phyloP scores from a whole-genome alignment of 1,140 invertebrate species.

The Anadara kagoshimensis region DNA sequence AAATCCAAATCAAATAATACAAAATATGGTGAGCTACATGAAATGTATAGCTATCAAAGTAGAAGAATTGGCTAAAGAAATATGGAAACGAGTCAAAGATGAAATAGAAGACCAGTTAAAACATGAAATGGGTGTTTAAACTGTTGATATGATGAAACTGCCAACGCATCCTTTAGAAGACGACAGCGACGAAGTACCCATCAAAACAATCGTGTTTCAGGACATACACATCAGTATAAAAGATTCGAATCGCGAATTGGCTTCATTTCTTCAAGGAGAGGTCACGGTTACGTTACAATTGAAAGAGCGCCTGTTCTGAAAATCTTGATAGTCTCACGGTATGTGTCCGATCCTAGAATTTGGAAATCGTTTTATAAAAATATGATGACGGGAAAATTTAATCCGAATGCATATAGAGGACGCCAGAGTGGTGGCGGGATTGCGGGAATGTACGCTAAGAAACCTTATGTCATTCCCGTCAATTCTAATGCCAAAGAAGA shows the following conservation, averaged over 20 bases:
- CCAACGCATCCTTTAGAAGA: no score
- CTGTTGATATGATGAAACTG: no score
- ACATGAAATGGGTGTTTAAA: no score
- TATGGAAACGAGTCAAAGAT: no score
- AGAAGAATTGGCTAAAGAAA: no score
- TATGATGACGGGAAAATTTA: slow-evolving; percentile 5
- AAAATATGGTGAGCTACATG: no score
- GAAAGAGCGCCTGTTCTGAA: no score
- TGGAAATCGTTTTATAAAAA: slow-evolving; percentile 8
- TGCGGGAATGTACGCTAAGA: neutral
- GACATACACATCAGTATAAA: slow-evolving; percentile 27
- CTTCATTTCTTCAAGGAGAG: slow-evolving; percentile 9
- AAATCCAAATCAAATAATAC: no score
- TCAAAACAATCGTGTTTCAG: slow-evolving; percentile 1
- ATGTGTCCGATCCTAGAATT: neutral
- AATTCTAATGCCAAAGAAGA: neutral
- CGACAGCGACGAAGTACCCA: neutral
- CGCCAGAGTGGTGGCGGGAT: neutral
- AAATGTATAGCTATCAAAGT: no score
- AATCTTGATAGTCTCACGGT: neutral
- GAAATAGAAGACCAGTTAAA: no score
- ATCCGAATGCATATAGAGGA: slow-evolving; percentile 10
- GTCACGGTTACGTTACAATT: slow-evolving; percentile 11
- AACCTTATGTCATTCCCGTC: neutral
- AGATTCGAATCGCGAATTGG: neutral